Base-by-base conservation (phyloP, 2,797 vertebrate genomes). In the Paguma larvata region DNA sequence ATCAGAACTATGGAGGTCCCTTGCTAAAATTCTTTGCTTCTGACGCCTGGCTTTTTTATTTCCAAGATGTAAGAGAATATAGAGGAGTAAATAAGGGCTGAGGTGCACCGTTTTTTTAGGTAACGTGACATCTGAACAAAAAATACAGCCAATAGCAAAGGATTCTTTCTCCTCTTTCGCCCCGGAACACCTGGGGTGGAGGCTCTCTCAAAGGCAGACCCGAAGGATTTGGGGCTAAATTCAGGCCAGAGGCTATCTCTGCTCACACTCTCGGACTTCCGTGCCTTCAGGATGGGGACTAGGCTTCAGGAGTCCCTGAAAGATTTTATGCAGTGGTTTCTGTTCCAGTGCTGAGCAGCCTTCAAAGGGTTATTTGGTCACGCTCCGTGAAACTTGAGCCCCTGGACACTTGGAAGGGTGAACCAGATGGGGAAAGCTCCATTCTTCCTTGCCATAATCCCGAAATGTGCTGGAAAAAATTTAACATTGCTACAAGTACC, bases 1-100 rank as follows among this genome's bases (percentile, higher is more conserved):
- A n/a, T 59, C 38, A 65, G 75, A 77, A 85, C 21, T 15, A 73
- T 21, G 27, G 30, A 23, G 5, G 34, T 62, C 34, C 16, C 14
- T 78, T 11, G 41, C 67, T 91, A 85, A 82, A 85, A 94, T 68
- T 25, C 73, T 94, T 94, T 84, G 63, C 65, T 75, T 86, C 32
- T 15, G 18, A 86, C 79, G 41, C 9, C 48, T 25, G 10, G 30
- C 1, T 14, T 89, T 91, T 85, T 88, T 38, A 56, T 92, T 63
- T 13, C 48, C 46, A 48, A 90, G 65, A 78, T n/a, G 34, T 21
- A 75, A 68, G 41, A 79, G 44, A 89, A 83, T 48, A 63, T 3
- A 79, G 67, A 84, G 18, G 32, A 89, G 80, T 73, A 91, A 82
- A 56, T 41, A 89, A 89, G 56, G 46, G 25, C 46, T 56, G 56